These are phyloP conservation scores for Embiotoca jacksoni DNA, from an alignment of 2,113 vertebrate genomes.

Conservation along the genomic window DNA sequence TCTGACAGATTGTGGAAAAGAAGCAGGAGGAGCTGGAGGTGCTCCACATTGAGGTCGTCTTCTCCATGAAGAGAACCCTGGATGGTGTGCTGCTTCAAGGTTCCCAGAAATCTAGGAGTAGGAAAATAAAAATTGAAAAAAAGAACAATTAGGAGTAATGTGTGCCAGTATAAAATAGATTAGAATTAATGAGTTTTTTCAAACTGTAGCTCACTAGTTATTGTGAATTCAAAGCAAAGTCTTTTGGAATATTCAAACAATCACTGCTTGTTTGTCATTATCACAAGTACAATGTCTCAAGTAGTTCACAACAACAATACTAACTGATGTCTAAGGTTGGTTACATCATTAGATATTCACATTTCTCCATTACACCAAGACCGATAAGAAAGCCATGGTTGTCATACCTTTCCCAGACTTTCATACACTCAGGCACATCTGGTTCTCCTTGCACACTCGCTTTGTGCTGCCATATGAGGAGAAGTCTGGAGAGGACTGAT, in stretches of 20 bases:
- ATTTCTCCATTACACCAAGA: neutral
- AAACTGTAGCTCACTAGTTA: neutral
- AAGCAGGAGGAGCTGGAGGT: conserved; percentile 96
- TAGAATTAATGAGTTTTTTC: neutral
- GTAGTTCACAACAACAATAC: rapidly evolving
- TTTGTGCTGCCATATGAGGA: conserved; percentile 98
- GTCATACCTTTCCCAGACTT: conserved; percentile 98
- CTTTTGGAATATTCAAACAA: too few relatives aligned
- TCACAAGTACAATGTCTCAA: too few relatives aligned
- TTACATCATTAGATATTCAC: too few relatives aligned
- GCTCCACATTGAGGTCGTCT: conserved; percentile 96
- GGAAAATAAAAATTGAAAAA: neutral
- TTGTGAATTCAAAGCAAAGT: neutral
- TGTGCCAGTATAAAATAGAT: neutral
- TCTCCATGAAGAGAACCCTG: conserved; percentile 90
- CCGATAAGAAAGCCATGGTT: neutral
- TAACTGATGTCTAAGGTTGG: too few relatives aligned
- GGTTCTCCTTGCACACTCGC: conserved; percentile 92
- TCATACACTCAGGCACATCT: conserved; percentile 95
- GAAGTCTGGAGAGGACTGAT: conserved; percentile 94
- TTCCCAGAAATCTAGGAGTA: conserved; percentile 91
- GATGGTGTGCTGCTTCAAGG: conserved; percentile 92
- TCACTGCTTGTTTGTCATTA: too few relatives aligned
- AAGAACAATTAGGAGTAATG: neutral
- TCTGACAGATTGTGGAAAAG: conserved; percentile 97